Conservation (phyloP, 2,888 invertebrate species). For the Drosophila atripex region DNA sequence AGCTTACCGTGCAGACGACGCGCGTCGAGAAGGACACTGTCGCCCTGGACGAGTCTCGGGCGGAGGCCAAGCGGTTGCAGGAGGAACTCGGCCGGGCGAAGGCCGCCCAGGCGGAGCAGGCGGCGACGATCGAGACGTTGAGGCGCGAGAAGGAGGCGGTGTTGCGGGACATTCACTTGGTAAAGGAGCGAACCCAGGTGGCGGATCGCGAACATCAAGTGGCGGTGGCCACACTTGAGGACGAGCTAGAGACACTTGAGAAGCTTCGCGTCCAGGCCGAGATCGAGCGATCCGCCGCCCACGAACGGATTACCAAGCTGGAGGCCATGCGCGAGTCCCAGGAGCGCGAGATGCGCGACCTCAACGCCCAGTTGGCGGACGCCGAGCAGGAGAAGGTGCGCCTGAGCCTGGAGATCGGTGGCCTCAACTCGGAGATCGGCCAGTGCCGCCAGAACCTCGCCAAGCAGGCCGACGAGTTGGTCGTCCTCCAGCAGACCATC, state of each 20-base stretch:
- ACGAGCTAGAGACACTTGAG: conserved; percentile 48
- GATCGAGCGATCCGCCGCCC: conserved; percentile 23
- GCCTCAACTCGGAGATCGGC: conserved; percentile 60
- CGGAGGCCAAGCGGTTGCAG: conserved; percentile 17
- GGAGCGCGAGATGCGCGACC: conserved; percentile 64
- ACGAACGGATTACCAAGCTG: conserved; percentile 60
- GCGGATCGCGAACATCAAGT: conserved; percentile 3
- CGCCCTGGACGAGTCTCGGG: conserved; percentile 38
- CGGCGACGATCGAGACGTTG: conserved; percentile 12
- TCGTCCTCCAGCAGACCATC: conserved; percentile 19
- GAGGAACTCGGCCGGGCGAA: conserved; percentile 15
- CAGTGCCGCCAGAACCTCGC: conserved; percentile 7
- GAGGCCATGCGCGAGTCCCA: conserved; percentile 64
- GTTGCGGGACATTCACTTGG: background rate
- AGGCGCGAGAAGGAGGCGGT: conserved; percentile 13
- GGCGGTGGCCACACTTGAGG: conserved; percentile 22
- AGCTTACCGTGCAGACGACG: conserved; percentile 24
- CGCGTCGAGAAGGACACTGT: conserved; percentile 34
- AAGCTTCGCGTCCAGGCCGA: conserved; percentile 27
- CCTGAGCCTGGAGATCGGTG: conserved; percentile 72
- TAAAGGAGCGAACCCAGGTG: background rate
- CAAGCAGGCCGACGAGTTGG: conserved; percentile 18
- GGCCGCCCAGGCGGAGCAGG: background rate
- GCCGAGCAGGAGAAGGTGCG: conserved; percentile 65
- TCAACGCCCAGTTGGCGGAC: conserved; percentile 54